Percentiles rank a stretch among this genome's conserved stretches.
These are phyloP conservation scores for Chitala chitala DNA, from an alignment of 2,113 vertebrate species.

Conservation along the genomic window DNA sequence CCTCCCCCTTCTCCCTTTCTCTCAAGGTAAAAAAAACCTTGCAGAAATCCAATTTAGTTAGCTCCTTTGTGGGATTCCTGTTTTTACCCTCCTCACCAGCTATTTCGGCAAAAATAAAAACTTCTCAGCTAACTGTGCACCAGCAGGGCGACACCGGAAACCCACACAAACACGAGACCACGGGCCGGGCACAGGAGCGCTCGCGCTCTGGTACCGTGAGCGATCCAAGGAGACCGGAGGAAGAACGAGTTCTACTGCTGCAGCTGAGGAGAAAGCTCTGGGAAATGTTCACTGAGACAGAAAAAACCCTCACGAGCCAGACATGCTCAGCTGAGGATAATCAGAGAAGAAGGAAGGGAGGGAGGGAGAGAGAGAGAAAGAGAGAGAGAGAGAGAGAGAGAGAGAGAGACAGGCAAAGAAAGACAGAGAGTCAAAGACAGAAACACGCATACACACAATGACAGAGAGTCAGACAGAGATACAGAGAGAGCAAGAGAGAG, in stretches of 20 bases:
- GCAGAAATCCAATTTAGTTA: neutral
- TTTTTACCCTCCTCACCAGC: neutral
- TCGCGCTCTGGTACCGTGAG: too few relatives aligned
- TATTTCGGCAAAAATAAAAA: neutral
- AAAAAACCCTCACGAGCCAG: conserved; percentile 20
- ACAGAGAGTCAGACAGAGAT: too few relatives aligned
- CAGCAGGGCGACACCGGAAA: too few relatives aligned
- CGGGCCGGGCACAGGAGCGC: neutral
- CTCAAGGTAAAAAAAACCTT: neutral
- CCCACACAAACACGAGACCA: neutral
- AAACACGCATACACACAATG: too few relatives aligned
- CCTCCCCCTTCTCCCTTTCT: neutral
- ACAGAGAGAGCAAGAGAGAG: too few relatives aligned
- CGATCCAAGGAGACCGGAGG: neutral
- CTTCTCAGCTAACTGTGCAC: neutral
- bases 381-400: neutral
- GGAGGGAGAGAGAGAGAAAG: neutral
- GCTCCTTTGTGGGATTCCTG: neutral
- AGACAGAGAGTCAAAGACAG: conserved; percentile 2
- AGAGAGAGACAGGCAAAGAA: neutral
- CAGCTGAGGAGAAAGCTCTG: conserved; percentile 7
- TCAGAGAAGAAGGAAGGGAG: conserved; percentile 18
- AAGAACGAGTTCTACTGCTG: conserved; percentile 3
- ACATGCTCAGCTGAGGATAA: conserved; percentile 25
- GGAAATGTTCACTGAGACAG: conserved; percentile 1